Conservation (phyloP, 2,113 vertebrate genomes). For the Stomatorhinus ivindoensis region DNA sequence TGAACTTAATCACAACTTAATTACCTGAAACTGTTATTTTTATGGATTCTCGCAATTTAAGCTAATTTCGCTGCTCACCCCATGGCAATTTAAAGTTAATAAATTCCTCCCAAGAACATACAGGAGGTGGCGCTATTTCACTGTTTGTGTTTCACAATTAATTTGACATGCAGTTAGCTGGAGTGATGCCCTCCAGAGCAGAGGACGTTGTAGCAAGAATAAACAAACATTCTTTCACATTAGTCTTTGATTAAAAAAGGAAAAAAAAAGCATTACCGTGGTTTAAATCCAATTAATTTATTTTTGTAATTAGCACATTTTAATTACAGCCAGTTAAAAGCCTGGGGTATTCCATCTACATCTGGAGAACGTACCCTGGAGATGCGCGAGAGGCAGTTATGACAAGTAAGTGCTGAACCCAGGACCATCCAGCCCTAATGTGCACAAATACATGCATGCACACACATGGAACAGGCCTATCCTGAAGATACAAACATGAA, state of each 20-base stretch:
- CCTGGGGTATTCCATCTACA: slow-evolving; percentile 36
- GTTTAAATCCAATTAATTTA: slow-evolving; percentile 21
- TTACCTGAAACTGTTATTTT: slow-evolving; percentile 9
- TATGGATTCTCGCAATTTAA: background rate
- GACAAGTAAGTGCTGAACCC: background rate
- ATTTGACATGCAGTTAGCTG: background rate
- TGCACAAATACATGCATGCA: background rate
- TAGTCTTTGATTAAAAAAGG: background rate
- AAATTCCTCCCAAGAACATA: slow-evolving; percentile 17
- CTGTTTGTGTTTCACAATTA: slow-evolving; percentile 31
- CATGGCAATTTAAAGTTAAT: background rate
- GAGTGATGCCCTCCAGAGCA: background rate
- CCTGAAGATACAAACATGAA: background rate
- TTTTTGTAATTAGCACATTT: slow-evolving; percentile 52
- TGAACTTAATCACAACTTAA: background rate
- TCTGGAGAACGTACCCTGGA: slow-evolving; percentile 16
- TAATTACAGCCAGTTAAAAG: slow-evolving; percentile 16
- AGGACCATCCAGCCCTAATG: background rate
- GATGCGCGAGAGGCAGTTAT: background rate
- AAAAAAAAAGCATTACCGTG: background rate
- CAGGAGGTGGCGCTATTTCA: slow-evolving; percentile 55
- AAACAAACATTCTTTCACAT: slow-evolving; percentile 4
- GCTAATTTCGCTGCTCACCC: background rate
- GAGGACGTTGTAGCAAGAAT: background rate
- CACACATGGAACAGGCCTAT: background rate